phyloP scores from a whole-genome alignment of 2,797 vertebrate species.

The Sebastes melanostomus region DNA sequence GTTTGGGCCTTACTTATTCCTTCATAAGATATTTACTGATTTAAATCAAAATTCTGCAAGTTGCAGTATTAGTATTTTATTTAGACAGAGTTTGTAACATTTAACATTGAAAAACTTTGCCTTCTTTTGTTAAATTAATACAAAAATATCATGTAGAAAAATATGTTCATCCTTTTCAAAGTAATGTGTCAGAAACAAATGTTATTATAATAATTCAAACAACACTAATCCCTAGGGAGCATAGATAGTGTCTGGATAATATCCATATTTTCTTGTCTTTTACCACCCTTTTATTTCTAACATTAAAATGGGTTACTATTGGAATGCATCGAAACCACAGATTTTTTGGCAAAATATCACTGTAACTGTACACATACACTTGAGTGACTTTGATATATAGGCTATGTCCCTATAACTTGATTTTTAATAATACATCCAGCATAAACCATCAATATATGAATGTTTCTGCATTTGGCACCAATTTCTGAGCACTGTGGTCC shows the following conservation, averaged over 20 bases:
- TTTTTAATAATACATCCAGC: not conserved
- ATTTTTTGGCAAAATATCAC: not conserved
- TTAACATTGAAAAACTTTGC: accelerated
- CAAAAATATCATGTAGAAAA: not conserved
- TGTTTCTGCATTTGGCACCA: not conserved
- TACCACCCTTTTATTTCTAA: too few species aligned
- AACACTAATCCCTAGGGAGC: not conserved
- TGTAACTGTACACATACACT: not conserved
- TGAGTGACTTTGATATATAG: not conserved
- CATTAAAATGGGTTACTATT: not conserved
- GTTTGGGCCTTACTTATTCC: not conserved
- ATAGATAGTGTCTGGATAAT: not conserved
- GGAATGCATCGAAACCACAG: not conserved
- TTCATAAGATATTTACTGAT: not conserved
- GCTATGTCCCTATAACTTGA: not conserved
- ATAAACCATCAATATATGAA: not conserved
- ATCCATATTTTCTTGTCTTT: too few species aligned
- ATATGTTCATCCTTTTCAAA: too few species aligned
- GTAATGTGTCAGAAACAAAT: too few species aligned
- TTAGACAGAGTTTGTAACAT: not conserved
- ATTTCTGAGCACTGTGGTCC: not conserved
- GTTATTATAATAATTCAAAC: too few species aligned
- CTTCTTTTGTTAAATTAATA: not conserved
- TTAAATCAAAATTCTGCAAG: not conserved
- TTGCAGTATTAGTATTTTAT: not conserved